Conservation (phyloP, 2,797 vertebrate species). For the Sylvia borin region DNA sequence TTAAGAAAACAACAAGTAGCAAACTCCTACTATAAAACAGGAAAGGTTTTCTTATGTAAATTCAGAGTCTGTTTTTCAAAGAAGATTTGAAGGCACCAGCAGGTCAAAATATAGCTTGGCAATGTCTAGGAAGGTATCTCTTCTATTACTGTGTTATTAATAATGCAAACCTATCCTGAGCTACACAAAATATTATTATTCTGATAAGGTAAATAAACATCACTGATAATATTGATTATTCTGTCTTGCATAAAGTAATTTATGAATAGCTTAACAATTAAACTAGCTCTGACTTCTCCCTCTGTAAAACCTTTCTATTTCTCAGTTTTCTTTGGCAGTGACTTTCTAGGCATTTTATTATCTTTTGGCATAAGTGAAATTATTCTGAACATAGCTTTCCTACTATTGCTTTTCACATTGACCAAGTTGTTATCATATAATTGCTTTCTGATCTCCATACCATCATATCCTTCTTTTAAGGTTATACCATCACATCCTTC, state of each 20-base stretch:
- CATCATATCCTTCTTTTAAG: not conserved
- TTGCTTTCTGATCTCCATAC: not conserved
- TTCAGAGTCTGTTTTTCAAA: not conserved
- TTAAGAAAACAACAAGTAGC: not conserved
- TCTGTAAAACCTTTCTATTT: not conserved
- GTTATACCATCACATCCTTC: not conserved
- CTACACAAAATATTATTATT: not conserved
- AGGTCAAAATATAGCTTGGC: not conserved
- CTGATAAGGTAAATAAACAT: not conserved
- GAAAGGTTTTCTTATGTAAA: not conserved
- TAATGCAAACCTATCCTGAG: not conserved
- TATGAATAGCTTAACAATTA: not conserved
- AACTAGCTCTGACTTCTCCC: not conserved
- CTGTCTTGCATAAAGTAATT: not conserved
- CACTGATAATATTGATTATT: not conserved
- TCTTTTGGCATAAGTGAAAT: not conserved
- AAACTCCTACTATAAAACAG: not conserved
- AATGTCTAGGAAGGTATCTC: not conserved
- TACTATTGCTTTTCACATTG: not conserved
- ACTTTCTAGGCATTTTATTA: not conserved
- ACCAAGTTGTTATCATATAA: not conserved
- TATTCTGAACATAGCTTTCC: not conserved
- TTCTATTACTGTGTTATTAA: not conserved
- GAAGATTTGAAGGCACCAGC: not conserved
- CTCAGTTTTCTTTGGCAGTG: not conserved